A percentile compares a stretch with the other conserved stretches of the same genome.
phyloP scores from a whole-genome alignment of 23 tunicate genomes.

The Phallusia fumigata region DNA sequence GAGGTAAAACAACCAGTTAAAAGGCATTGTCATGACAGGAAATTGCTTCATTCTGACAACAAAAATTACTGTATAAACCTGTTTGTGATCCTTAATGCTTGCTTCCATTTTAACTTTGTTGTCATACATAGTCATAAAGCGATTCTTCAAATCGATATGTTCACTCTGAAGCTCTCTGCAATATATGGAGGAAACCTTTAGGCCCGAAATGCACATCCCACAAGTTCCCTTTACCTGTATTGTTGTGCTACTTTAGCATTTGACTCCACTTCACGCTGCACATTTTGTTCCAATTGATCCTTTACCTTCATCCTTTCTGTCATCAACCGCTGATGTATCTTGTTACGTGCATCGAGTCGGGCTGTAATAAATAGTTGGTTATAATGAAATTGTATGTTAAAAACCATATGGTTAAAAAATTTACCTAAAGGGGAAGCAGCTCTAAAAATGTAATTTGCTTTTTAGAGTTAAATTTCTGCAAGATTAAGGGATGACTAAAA shows the following conservation, averaged over 20 bases:
- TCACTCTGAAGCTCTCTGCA: constrained; percentile 76
- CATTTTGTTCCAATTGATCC: constrained; percentile 34
- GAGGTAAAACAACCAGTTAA: too few relatives aligned
- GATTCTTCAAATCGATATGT: constrained; percentile 75
- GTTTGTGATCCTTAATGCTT: constrained; percentile 85
- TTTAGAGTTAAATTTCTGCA: too few relatives aligned
- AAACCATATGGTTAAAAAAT: too few relatives aligned
- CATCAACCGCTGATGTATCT: constrained; percentile 58
- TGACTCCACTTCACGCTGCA: constrained; percentile 37
- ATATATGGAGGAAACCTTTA: not conserved
- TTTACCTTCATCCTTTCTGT: constrained; percentile 47
- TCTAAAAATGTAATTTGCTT: too few relatives aligned
- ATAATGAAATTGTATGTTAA: too few relatives aligned
- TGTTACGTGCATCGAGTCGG: constrained; percentile 55
- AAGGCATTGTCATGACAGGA: too few relatives aligned
- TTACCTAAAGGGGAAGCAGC: too few relatives aligned
- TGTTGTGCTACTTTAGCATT: constrained; percentile 57
- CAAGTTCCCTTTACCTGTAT: constrained; percentile 48
- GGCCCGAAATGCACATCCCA: too few relatives aligned
- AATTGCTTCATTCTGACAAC: too few relatives aligned
- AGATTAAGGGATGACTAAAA: too few relatives aligned
- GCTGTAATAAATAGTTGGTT: constrained; percentile 5
- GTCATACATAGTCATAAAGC: constrained; percentile 78
- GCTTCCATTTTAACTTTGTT: constrained; percentile 79
- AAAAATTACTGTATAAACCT: constrained; percentile 41